Base-by-base conservation (phyloP, 2,797 vertebrate species). In the Brachyrhaphis roseni region DNA sequence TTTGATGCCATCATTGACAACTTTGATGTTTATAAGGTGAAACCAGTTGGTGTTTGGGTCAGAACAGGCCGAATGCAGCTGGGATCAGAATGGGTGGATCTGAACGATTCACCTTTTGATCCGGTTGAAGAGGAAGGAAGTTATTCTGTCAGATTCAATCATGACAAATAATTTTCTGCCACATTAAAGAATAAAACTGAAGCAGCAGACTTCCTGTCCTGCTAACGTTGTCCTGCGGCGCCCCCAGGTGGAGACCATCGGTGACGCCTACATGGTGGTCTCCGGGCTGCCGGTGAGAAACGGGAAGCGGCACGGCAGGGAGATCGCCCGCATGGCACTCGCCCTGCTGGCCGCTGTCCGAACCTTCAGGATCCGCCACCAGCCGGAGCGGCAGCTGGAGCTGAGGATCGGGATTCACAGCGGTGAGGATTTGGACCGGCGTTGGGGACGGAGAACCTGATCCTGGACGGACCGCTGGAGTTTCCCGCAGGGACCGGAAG, bases 1-100 rank as follows among this genome's bases (percentile, higher is more conserved):
- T 99, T 99, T 12, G 98, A 99, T 0, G 98, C 97, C 84, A 98
- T 98, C 90, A 99, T 99, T n/a, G 98, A 99, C 94, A 98, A 98
- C 95, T 99, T 99, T 53, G 98, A 99, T 0, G 98, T 99, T 90
- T 99, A 99, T 95, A 99, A 99, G 97, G 98, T 98, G 66, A 84
- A n/a, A 8, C 8, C 5, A 8, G 0, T 8, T 46, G 11, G 5
- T n/a, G 46, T 53, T 51, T 18, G 31, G 34, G 39, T 62, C 59
- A 28, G 26, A 57, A 12, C 26, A 28, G 55, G 26, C 26, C 28
- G 53, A 51, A 51, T 23, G 34, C 16, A 16, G 28, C 39, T 31
- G 8, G 3, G 45, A 31, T 23, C 26, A 15, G 23, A 20, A 39
- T 31, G 0, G 1, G 0, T 34, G 26, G n/a, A 31, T 11, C 68